phyloP scores from a whole-genome alignment of 2,797 vertebrate genomes.

The Pangasius mekongensis region DNA sequence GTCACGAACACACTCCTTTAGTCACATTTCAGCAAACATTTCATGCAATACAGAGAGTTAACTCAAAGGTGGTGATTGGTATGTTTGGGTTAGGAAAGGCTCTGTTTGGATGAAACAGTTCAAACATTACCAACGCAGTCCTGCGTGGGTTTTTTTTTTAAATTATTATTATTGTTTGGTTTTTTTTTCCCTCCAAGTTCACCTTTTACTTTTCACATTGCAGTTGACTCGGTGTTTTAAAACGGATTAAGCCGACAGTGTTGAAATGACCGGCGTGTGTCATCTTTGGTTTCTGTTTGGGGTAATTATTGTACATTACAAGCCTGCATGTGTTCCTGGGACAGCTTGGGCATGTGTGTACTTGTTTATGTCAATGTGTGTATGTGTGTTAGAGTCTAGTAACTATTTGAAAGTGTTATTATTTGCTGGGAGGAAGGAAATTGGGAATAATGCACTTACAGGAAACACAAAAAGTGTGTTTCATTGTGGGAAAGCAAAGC shows the following conservation, averaged over 20 bases:
- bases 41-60: background rate
- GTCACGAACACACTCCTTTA: conserved; percentile 7
- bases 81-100: conserved; percentile 9
- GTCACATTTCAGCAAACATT: background rate
- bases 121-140: background rate
- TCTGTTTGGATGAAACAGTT: background rate
- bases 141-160: background rate
- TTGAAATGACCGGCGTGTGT: conserved; percentile 53
- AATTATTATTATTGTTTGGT: background rate
- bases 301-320: conserved; percentile 50
- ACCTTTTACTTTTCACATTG: conserved; percentile 56
- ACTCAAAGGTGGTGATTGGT: conserved; percentile 8
- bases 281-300: conserved; percentile 41
- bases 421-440: conserved; percentile 48
- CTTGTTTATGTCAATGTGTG: conserved; percentile 17
- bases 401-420: conserved; percentile 28
- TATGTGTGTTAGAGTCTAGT: background rate
- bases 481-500: conserved; percentile 1
- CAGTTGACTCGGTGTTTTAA: conserved; percentile 32
- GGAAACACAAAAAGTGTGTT: conserved; percentile 48
- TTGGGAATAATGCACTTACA: conserved; percentile 52
- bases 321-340: conserved; percentile 39
- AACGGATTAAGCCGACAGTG: conserved; percentile 46
- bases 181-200: background rate
- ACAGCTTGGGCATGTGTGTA: conserved; percentile 24